Conservation (phyloP, 2,888 invertebrate genomes). For the Lasioglossum lativentre region DNA sequence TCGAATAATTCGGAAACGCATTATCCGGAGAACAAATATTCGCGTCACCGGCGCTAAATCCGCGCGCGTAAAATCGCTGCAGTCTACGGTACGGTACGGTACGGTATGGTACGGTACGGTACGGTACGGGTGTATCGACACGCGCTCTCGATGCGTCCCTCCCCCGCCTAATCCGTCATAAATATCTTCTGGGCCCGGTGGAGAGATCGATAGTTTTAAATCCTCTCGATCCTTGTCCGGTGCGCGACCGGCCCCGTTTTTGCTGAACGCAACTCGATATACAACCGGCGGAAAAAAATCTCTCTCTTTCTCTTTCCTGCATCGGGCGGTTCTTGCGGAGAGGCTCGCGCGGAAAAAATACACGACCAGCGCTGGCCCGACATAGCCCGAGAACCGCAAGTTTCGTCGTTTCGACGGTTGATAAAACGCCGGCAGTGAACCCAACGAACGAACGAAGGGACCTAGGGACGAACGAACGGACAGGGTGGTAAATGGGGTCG, state of each 20-base stretch:
- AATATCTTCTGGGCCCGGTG: constrained; percentile 39
- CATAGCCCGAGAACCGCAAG: constrained; percentile 19
- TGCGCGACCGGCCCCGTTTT: neutral
- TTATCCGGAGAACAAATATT: constrained; percentile 54
- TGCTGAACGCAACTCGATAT: neutral
- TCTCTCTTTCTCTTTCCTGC: neutral
- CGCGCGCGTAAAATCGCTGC: constrained; percentile 37
- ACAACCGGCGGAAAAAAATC: neutral
- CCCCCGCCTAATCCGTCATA: constrained; percentile 51
- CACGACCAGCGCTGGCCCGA: neutral
- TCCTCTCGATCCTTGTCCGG: neutral
- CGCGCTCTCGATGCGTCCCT: neutral
- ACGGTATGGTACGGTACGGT: too few species aligned
- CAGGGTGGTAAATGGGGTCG: constrained; percentile 75
- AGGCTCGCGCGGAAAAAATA: neutral
- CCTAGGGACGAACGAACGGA: constrained; percentile 52
- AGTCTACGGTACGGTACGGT: neutral
- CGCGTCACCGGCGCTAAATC: constrained; percentile 43
- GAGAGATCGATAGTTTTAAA: constrained; percentile 35
- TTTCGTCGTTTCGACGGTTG: constrained; percentile 45
- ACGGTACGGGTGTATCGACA: neutral
- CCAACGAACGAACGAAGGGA: constrained; percentile 53
- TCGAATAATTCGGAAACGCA: constrained; percentile 56
- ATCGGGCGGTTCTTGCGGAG: neutral
- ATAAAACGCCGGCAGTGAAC: constrained; percentile 60